Evolutionary conservation across 92 coral and sea anemone genomes (phyloP).

Genomic region (Zoanthus sociatus): DNA sequence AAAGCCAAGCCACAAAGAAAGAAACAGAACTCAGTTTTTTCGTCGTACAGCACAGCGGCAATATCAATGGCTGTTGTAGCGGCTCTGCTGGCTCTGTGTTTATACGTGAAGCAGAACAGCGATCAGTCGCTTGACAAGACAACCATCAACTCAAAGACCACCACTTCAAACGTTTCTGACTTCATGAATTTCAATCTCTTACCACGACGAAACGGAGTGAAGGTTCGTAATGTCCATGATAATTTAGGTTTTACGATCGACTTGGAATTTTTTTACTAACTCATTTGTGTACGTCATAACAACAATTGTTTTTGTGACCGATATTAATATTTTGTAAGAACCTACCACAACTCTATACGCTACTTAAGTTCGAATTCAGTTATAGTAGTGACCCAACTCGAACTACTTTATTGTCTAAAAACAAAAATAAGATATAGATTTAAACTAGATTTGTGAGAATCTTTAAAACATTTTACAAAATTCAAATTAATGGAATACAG

Average conservation of each 20-base stretch:
- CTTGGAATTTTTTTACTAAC: not conserved
- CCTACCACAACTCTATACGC: too few relatives aligned
- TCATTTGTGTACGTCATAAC: not conserved
- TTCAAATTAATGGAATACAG: too few relatives aligned
- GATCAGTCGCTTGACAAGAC: not conserved
- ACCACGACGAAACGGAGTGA: slow-evolving; percentile 79
- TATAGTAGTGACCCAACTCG: too few relatives aligned
- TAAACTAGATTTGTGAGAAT: too few relatives aligned
- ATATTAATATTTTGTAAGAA: too few relatives aligned
- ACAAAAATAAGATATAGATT: too few relatives aligned
- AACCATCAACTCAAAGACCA: not conserved
- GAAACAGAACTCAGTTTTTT: slow-evolving; percentile 38
- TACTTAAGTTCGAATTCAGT: too few relatives aligned
- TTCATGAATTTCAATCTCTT: slow-evolving; percentile 61
- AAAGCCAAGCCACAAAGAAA: slow-evolving; percentile 58
- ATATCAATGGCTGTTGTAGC: slow-evolving; percentile 62
- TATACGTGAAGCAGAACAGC: slow-evolving; percentile 52
- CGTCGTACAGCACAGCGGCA: slow-evolving; percentile 54
- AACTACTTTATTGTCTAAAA: too few relatives aligned
- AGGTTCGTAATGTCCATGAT: slow-evolving; percentile 54
- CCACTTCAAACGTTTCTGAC: slow-evolving; percentile 11
- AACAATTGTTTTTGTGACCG: too few relatives aligned
- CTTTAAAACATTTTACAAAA: too few relatives aligned
- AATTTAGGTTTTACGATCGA: not conserved
- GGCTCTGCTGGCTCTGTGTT: slow-evolving; percentile 60